These are phyloP conservation scores for Atta texana DNA, from an alignment of 1,140 invertebrate species.

Conservation along the genomic window DNA sequence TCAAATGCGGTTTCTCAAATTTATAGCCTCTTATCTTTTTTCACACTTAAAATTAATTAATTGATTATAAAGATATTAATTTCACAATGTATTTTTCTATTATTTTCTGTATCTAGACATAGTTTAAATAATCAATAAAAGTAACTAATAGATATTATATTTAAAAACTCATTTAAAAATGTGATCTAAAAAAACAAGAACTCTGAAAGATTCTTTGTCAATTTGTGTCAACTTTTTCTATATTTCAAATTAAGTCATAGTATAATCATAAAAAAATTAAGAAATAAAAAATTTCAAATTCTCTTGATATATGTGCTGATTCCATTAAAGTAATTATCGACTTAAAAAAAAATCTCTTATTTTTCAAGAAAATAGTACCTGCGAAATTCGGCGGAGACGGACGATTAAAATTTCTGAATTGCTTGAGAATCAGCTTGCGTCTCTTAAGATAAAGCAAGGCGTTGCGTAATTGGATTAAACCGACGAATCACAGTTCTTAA, in stretches of 20 bases:
- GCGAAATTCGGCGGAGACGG: constrained; percentile 14
- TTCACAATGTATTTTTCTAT: not conserved
- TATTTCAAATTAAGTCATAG: not conserved
- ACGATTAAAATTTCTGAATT: constrained; percentile 69
- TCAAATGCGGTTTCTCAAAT: not conserved
- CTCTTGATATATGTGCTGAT: not conserved
- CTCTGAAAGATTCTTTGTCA: not conserved
- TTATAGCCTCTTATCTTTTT: not conserved
- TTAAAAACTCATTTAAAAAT: not conserved
- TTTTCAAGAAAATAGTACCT: constrained; percentile 2
- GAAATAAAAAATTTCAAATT: constrained; percentile 9
- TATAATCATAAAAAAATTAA: not conserved
- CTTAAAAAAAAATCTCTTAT: constrained; percentile 2
- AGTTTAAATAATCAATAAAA: not conserved
- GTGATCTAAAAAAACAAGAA: not conserved
- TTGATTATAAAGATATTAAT: constrained; percentile 6
- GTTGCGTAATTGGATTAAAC: constrained; percentile 70
- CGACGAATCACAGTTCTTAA: constrained; percentile 68
- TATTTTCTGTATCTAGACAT: not conserved
- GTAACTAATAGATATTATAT: not conserved
- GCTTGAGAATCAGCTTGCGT: constrained; percentile 29
- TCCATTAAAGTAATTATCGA: not conserved
- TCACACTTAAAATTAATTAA: not conserved
- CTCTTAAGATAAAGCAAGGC: constrained; percentile 38
- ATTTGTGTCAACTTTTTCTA: not conserved